Percentiles rank a stretch among this genome's conserved stretches.
Conservation (phyloP, 2,113 vertebrate species). For the Nymphicus hollandicus region DNA sequence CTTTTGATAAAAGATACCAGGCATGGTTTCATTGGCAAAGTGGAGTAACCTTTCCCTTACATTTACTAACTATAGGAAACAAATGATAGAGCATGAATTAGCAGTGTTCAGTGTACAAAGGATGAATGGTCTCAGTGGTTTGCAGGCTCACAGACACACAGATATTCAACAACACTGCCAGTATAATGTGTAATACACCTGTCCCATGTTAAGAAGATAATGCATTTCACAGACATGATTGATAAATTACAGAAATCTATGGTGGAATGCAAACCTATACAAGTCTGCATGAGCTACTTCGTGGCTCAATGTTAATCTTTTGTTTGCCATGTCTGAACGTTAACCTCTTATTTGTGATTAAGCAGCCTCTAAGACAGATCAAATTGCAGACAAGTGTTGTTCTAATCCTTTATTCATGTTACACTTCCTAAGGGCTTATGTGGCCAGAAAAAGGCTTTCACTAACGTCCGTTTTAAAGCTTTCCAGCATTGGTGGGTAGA, state of each 20-base stretch:
- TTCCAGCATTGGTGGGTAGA: not conserved
- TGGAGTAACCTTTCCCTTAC: not conserved
- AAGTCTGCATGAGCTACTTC: not conserved
- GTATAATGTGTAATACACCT: not conserved
- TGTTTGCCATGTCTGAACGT: not conserved
- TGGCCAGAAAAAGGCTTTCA: not conserved
- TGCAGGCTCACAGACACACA: not conserved
- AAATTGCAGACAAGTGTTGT: not conserved
- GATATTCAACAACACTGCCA: not conserved
- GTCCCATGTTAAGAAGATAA: not conserved
- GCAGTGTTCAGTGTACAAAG: not conserved
- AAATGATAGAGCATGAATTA: not conserved
- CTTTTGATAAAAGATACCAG: not conserved
- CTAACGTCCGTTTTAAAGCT: not conserved
- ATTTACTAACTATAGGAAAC: not conserved
- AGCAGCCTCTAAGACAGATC: not conserved
- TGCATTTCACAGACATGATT: not conserved
- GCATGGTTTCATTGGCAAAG: not conserved
- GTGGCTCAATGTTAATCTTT: not conserved
- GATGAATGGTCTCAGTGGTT: not conserved
- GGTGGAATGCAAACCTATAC: not conserved
- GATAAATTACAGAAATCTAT: not conserved
- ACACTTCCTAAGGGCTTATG: not conserved
- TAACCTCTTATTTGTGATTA: conserved; percentile 1
- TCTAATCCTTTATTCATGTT: not conserved